These are phyloP conservation scores for Calycopis cecrops DNA, from an alignment of 1,140 invertebrate species.

Conservation along the genomic window DNA sequence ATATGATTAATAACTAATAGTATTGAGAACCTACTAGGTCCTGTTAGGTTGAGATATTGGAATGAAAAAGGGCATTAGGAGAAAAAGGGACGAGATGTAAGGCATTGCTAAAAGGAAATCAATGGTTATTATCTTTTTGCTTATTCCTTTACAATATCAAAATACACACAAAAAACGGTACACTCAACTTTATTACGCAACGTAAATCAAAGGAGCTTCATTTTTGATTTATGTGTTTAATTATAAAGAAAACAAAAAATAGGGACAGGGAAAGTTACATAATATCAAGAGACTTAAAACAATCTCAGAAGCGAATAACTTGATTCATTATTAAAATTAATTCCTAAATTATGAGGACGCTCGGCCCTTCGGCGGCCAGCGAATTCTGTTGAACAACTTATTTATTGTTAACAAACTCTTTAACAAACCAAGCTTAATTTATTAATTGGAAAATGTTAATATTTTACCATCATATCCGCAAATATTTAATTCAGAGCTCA, in stretches of 20 bases:
- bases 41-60: too few relatives aligned
- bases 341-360: conserved; percentile 1
- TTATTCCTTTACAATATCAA: too few relatives aligned
- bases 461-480: too few relatives aligned
- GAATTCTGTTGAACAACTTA: conserved; percentile 1
- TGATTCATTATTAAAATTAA: conserved; percentile 6
- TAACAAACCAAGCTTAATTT: neutral
- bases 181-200: neutral
- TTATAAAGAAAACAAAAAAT: conserved; percentile 1
- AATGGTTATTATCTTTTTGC: too few relatives aligned
- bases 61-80: too few relatives aligned
- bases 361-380: neutral
- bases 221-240: conserved; percentile 1
- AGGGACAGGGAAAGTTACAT: neutral
- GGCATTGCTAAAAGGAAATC: too few relatives aligned
- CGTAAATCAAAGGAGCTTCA: conserved; percentile 5
- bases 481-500: too few relatives aligned
- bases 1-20: too few relatives aligned
- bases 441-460: too few relatives aligned
- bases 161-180: too few relatives aligned
- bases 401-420: neutral
- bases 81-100: too few relatives aligned
- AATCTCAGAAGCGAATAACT: neutral
- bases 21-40: too few relatives aligned
- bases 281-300: neutral